phyloP scores from a whole-genome alignment of 2,888 invertebrate genomes.

The Hyposoter dolosus region DNA sequence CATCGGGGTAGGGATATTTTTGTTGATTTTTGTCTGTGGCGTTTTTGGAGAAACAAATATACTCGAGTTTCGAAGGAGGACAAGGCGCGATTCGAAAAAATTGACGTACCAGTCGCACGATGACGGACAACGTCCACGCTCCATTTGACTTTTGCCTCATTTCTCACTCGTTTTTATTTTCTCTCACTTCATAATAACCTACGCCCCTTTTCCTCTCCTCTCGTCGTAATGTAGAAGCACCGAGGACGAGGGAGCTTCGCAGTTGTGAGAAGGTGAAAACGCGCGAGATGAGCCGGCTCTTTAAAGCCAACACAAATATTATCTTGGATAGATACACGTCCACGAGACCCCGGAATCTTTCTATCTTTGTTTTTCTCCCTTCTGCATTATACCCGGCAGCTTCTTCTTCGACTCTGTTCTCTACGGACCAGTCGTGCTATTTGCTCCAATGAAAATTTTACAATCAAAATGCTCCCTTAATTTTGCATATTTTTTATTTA shows the following conservation, averaged over 20 bases:
- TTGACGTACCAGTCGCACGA: slow-evolving; percentile 55
- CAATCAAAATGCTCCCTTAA: not conserved
- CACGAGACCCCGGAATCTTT: slow-evolving; percentile 70
- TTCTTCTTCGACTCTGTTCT: not conserved
- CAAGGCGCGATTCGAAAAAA: slow-evolving; percentile 15
- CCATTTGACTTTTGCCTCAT: slow-evolving; percentile 45
- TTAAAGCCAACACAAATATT: slow-evolving; percentile 80
- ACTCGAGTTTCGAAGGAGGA: not conserved
- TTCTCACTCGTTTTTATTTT: slow-evolving; percentile 34
- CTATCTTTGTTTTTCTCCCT: slow-evolving; percentile 64
- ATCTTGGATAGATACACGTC: slow-evolving; percentile 77
- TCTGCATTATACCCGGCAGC: slow-evolving; percentile 7
- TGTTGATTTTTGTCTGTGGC: slow-evolving; percentile 3
- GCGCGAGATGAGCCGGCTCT: slow-evolving; percentile 72
- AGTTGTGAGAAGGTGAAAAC: slow-evolving; percentile 67
- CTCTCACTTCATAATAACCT: slow-evolving; percentile 17
- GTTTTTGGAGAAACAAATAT: slow-evolving; percentile 36
- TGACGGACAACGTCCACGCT: slow-evolving; percentile 76
- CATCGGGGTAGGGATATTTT: slow-evolving; percentile 2
- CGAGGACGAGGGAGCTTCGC: slow-evolving; percentile 29
- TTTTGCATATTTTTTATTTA: not conserved
- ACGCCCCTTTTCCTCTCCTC: not conserved
- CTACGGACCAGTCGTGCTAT: not conserved
- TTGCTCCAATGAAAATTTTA: not conserved
- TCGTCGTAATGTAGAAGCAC: slow-evolving; percentile 30